Base-by-base conservation (phyloP, 2,888 invertebrate species). In the Osmoderma eremita region DNA sequence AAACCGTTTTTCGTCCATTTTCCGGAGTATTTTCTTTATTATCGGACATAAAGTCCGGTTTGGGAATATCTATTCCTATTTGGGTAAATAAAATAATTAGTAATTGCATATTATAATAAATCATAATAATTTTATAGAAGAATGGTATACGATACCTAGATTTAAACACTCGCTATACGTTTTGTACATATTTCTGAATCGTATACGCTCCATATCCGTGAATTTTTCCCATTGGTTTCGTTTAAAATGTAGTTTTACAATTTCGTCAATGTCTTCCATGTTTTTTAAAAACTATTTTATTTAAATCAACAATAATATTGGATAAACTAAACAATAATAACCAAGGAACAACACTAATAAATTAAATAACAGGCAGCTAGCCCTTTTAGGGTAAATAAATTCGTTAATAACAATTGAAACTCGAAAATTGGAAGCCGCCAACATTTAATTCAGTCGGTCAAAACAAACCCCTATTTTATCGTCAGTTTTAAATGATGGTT, bases 331-430 rank as follows among this genome's bases (percentile, higher is more conserved):
- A 30, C 30, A 30, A 30, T 30, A 30, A 30, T 30, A 8, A 30
- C 10, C 10, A 30, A 30, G 5, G 10, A 30, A 30, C 10, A 30
- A 30, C 30, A 30, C 8, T 10, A 10, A 30, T 6, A 5, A 30
- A 30, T 30, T 30, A 10, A 6, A 6, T 30, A 30, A 30, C 6
- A 30, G 5, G 30, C 30, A 30, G 30, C 30, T 10, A 30, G 3
- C 3, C 10, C 30, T 30, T 30, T 30, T 30, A 30, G 10, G n/a
- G n/a, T 10, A 5, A 13, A 5, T 17, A 45, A 45, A 4, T 15
- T 45, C 45, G 45, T 45, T 45, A 45, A 45, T 10, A 45, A 45
- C 45, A 51, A 51, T 51, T 51, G 22, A 51, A 51, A 20, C 12
- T 13, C 22, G 22, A 30, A 51, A 22, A 22, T 2, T 12, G 4